Evolutionary conservation across 2,797 vertebrate genomes (phyloP).

Genomic region (Peromyscus nudipes): DNA sequence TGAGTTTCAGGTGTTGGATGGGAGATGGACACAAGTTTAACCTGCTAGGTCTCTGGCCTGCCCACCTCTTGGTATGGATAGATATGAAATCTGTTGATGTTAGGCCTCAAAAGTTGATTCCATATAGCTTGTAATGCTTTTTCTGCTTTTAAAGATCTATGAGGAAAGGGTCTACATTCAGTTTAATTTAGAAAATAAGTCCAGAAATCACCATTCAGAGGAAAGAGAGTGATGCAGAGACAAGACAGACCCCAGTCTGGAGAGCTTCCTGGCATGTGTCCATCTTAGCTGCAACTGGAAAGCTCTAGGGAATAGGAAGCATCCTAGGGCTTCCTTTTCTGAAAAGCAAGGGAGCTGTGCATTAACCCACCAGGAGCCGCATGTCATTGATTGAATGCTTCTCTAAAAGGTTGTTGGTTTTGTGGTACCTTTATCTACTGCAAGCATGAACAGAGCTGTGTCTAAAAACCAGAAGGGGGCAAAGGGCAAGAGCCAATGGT

Average conservation of each 20-base stretch:
- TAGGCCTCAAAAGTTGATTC: not conserved
- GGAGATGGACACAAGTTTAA: too few species aligned
- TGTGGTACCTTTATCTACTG: not conserved
- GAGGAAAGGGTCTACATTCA: not conserved
- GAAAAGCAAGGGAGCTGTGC: accelerated
- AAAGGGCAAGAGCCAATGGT: not conserved
- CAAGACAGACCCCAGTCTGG: not conserved
- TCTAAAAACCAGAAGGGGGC: too few species aligned
- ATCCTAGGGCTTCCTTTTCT: accelerated
- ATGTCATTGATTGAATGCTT: not conserved
- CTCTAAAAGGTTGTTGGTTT: not conserved
- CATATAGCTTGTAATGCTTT: accelerated
- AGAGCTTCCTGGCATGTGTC: accelerated
- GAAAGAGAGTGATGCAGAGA: not conserved
- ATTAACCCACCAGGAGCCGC: not conserved
- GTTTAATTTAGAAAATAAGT: not conserved
- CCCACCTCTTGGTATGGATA: not conserved
- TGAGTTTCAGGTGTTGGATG: not conserved
- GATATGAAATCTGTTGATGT: not conserved
- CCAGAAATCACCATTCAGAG: not conserved
- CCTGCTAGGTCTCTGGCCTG: accelerated
- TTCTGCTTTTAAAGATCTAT: not conserved
- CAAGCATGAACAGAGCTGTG: accelerated
- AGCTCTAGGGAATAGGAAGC: not conserved
- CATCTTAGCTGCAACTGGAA: not conserved